Base-by-base conservation (phyloP, 1,140 invertebrate species). In the Elysia chlorotica region DNA sequence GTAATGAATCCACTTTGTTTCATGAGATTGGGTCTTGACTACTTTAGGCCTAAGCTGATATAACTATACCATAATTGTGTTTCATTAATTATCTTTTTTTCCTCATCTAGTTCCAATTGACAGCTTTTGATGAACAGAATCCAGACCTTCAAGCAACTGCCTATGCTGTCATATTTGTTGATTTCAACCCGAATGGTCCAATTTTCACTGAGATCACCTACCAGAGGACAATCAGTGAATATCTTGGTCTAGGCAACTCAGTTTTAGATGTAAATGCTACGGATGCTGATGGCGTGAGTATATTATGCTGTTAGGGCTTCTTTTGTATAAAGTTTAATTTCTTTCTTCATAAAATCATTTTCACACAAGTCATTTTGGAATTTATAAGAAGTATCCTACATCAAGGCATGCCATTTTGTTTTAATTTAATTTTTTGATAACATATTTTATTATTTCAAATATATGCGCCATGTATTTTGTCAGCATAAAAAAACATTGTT, bases 121-220 rank as follows among this genome's bases (percentile, higher is more conserved):
- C 14, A n/a, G 56, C 57, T 31, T 63, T 23, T 63, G 69, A 71
- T 71, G 69, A 48, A 63, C 69, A 63, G 30, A 71, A 71, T 59
- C 69, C 69, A 2, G n/a, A 1, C 35, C 25, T 38, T 6, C 56
- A 14, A 41, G 69, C 14, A 1, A 48, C 31, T 6, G 35, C 69
- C 30, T 71, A 61, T 53, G 69, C 59, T 63, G 59, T 71, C 14
- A 63, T 71, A 33, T 62, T 36, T 62, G 69, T 71, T n/a, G 28
- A 62, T 28, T 59, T 62, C 37, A 71, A 71, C 30, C 69, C 69
- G 0, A 63, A 30, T 23, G 28, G 2, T 4, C 69, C 69, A 41
- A 17, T 17, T 1, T 48, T 48, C 10, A 48, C 37, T 41, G 2
- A 1, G 25, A 10, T 28, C 2, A 3, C 36, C 6, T 71, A 71